Conservation (phyloP, 1,140 invertebrate species). For the Trichogramma pretiosum region DNA sequence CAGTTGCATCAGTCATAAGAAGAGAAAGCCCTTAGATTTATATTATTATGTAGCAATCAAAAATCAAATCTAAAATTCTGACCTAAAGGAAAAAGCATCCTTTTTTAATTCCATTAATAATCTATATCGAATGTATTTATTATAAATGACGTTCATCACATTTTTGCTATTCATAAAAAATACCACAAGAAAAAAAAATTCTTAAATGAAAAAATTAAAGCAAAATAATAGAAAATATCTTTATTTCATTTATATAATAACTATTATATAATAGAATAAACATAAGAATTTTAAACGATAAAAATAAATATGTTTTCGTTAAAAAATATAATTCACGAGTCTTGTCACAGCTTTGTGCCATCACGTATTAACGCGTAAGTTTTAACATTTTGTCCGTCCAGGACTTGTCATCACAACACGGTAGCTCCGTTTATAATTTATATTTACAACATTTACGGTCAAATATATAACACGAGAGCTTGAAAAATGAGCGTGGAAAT, state of each 20-base stretch:
- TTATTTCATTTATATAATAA: slow-evolving; percentile 8
- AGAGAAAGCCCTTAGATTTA: too few relatives aligned
- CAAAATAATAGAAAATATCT: slow-evolving; percentile 13
- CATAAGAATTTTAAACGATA: neutral
- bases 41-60: too few relatives aligned
- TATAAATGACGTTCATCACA: too few relatives aligned
- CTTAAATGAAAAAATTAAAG: neutral
- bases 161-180: too few relatives aligned
- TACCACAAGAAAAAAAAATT: too few relatives aligned
- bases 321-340: neutral
- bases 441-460: too few relatives aligned
- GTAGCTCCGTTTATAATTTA: neutral
- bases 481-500: neutral
- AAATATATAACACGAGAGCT: neutral
- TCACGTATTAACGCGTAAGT: slow-evolving; percentile 1
- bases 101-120: too few relatives aligned
- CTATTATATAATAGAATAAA: slow-evolving; percentile 8
- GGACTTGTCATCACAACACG: slow-evolving; percentile 8
- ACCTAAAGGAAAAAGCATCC: too few relatives aligned
- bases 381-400: neutral
- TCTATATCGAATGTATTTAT: too few relatives aligned
- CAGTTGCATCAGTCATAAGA: too few relatives aligned
- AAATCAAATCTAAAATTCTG: too few relatives aligned
- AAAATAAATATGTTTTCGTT: slow-evolving; percentile 2
- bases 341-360: slow-evolving; percentile 7